Conservation (phyloP, 2,888 invertebrate species). For the Amblyteles armatorius region DNA sequence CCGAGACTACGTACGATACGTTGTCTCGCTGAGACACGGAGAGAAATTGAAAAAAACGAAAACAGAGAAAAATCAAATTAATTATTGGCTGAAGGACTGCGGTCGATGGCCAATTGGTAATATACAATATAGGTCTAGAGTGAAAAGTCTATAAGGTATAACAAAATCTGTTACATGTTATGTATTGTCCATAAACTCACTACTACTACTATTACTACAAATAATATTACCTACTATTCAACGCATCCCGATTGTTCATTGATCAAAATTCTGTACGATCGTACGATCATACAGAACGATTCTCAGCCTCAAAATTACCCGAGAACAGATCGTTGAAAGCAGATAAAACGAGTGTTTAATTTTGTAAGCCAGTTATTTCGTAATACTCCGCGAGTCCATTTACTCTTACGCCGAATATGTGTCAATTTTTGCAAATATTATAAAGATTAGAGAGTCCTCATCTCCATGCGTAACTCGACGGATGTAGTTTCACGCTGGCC, state of each 20-base stretch:
- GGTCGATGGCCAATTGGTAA: no score
- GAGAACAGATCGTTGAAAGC: background rate
- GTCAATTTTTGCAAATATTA: constrained; percentile 14
- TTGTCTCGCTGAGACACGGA: background rate
- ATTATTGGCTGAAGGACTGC: background rate
- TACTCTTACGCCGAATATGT: background rate
- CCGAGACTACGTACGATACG: background rate
- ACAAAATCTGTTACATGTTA: no score
- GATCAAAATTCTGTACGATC: background rate
- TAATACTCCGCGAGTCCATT: background rate
- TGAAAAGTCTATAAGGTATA: no score
- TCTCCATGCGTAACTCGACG: background rate
- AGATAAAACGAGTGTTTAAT: background rate
- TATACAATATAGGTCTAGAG: no score
- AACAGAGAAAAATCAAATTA: background rate
- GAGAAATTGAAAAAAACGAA: background rate
- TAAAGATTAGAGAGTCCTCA: background rate
- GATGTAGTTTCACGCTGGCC: background rate
- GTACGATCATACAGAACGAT: background rate
- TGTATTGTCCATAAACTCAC: no score
- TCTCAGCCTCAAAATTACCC: background rate
- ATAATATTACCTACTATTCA: background rate
- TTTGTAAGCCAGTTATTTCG: background rate
- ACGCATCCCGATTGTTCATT: background rate
- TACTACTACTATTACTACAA: no score